Evolutionary conservation across 92 coral and sea anemone species (phyloP), one percentile per base, ranked within the genome.

Genomic region (Zoanthus sociatus): DNA sequence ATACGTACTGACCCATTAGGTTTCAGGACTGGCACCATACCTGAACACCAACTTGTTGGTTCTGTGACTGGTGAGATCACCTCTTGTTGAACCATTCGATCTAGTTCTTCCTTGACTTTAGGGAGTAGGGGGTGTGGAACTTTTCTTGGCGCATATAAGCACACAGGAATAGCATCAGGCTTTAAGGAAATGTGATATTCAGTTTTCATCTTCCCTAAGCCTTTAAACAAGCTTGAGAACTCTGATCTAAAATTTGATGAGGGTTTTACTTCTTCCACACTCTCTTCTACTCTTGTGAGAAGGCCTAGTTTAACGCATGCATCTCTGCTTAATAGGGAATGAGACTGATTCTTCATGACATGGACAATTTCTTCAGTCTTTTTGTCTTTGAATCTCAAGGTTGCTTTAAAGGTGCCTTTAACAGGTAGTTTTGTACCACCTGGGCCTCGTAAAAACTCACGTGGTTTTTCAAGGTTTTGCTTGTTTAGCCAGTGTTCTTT

Each of bases 41-140:
- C 60, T 54, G 60, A 54, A 14, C 60, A 54, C 60, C 60, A 54
- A 8, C 14, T 14, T 8, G 60, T 54, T 8, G 60, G 60, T 14
- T 8, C 10, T 54, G 60, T 26, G 26, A 26, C 26, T 26, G 26
- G 26, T 26, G 26, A 26, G 0, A 26, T 26, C 26, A 26, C 26
- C 9, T 14, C 60, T 54, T 54, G 60, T 54, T 14, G 9, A 14
- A 54, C 10, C 60, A 54, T 54, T 54, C 0, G 14, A 8, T 54
- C 60, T 8, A 54, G 9, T 14, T 54, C 60, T 8, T 8, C 60
- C 60, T 54, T 54, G 0, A 14, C 60, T 14, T 54, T 54, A 8
- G 60, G 31, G 13, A 53, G 79, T 71, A 42, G 54, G 70, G 88
- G 88, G 76, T 70, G 78, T 45, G 88, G 78, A 4, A 84, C 78